Evolutionary conservation across 1,140 invertebrate species (phyloP).

Genomic region (Physella acuta): DNA sequence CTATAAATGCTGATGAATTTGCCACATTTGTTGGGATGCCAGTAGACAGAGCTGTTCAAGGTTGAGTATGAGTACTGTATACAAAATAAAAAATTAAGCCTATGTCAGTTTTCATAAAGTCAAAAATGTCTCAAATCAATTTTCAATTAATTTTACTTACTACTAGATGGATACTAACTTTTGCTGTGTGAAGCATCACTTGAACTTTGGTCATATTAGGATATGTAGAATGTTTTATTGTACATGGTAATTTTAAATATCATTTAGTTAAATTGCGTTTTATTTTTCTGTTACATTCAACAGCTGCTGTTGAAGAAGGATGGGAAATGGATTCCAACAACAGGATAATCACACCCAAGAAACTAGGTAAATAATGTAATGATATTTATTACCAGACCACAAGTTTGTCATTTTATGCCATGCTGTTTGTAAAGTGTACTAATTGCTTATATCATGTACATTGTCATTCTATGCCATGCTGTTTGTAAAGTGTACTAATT

Average conservation of each 20-base stretch:
- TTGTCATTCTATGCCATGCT: not conserved
- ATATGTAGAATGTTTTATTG: not conserved
- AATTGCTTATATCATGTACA: too few relatives aligned
- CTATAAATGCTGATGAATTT: slow-evolving; percentile 73
- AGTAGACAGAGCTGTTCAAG: slow-evolving; percentile 67
- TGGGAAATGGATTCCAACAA: slow-evolving; percentile 66
- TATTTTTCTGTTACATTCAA: slow-evolving; percentile 14
- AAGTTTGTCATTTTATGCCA: not conserved
- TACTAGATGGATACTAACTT: not conserved
- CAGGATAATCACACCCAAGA: slow-evolving; percentile 67
- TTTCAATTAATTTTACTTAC: not conserved
- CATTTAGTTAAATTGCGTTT: not conserved
- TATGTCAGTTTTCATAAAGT: not conserved
- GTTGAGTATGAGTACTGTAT: too few relatives aligned
- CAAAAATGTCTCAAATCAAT: not conserved
- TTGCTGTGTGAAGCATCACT: too few relatives aligned
- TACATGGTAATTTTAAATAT: not conserved
- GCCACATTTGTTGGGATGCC: slow-evolving; percentile 73
- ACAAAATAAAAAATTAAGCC: too few relatives aligned
- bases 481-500: not conserved
- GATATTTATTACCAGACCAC: too few relatives aligned
- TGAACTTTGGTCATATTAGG: too few relatives aligned
- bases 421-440: not conserved
- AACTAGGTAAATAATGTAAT: too few relatives aligned
- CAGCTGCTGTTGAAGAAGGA: slow-evolving; percentile 64